Evolutionary conservation across 2,888 invertebrate species (phyloP).

Genomic region (Limnephilus auricula): DNA sequence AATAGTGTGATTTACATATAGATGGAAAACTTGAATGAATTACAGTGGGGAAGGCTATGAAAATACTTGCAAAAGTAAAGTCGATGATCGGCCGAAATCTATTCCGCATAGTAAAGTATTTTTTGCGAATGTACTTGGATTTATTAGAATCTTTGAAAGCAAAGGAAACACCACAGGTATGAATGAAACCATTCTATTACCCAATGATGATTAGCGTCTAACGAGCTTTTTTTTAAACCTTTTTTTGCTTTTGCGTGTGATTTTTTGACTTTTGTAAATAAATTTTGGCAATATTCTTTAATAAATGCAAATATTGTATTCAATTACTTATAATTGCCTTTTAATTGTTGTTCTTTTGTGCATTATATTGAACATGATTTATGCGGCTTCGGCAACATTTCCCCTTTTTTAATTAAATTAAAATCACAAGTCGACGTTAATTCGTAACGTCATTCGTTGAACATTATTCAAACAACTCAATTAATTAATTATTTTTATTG

Average conservation of each 20-base stretch:
- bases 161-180: neutral
- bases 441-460: neutral
- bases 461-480: neutral
- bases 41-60: neutral
- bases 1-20: constrained; percentile 29
- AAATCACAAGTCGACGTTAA: neutral
- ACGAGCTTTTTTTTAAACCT: neutral
- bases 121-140: neutral
- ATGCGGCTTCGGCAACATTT: neutral
- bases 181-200: neutral
- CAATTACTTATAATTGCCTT: neutral
- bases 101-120: neutral
- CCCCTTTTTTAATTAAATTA: neutral
- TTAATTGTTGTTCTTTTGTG: neutral
- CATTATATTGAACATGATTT: neutral
- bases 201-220: no score
- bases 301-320: neutral
- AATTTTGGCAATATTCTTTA: no score
- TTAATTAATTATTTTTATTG: neutral
- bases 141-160: neutral
- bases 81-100: neutral
- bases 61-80: neutral
- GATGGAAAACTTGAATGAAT: constrained; percentile 26
- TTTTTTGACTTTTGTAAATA: neutral
- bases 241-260: neutral